These are phyloP conservation scores for Habrosyne pyritoides DNA, from an alignment of 2,888 invertebrate genomes.

Conservation along the genomic window DNA sequence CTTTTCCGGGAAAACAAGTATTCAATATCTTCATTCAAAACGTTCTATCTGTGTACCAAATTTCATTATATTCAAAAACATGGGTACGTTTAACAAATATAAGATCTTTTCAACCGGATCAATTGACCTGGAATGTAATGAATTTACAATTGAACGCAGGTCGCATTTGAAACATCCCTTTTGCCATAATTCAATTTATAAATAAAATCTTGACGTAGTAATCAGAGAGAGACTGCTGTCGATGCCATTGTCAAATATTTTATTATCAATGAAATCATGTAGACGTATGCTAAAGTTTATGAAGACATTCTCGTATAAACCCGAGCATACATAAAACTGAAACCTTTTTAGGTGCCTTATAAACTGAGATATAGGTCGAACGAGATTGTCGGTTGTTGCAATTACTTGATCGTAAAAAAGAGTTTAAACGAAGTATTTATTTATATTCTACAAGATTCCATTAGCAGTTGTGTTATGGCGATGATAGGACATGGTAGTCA, in stretches of 20 bases:
- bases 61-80: no score
- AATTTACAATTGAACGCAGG: no score
- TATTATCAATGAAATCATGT: not conserved
- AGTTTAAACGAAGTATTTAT: not conserved
- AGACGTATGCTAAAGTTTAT: not conserved
- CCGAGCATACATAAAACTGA: not conserved
- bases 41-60: no score
- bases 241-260: not conserved
- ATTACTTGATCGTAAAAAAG: not conserved
- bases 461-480: no score
- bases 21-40: no score
- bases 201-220: not conserved
- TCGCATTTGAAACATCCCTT: not conserved
- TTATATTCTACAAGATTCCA: no score
- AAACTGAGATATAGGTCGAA: slow-evolving; percentile 2
- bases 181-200: not conserved
- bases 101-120: no score
- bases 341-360: not conserved
- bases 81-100: no score
- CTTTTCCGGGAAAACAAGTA: no score
- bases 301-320: not conserved
- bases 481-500: no score
- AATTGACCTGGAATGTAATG: no score
- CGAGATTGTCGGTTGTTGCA: not conserved
- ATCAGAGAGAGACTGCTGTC: not conserved